Conservation (phyloP, 2,888 invertebrate species). For the Koerneria pararmatus region DNA sequence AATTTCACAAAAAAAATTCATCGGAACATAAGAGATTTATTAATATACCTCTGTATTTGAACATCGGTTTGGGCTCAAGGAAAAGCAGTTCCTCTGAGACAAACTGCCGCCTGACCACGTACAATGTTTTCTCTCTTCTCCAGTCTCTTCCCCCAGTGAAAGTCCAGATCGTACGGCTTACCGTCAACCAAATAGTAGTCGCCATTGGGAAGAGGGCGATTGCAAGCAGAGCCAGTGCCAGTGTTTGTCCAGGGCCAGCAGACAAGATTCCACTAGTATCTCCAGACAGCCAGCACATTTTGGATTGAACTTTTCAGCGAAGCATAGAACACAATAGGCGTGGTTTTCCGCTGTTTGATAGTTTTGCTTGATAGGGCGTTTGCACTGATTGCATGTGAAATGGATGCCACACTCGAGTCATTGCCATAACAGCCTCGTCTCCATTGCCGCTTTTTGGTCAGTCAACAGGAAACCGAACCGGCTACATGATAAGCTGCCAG, state of each 20-base stretch:
- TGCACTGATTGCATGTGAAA: conserved; percentile 93
- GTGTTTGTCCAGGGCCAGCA: conserved; percentile 54
- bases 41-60: too few species aligned
- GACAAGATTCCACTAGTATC: conserved; percentile 53
- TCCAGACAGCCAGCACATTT: conserved; percentile 56
- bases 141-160: conserved; percentile 51
- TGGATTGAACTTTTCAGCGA: conserved; percentile 54
- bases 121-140: conserved; percentile 32
- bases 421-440: conserved; percentile 65
- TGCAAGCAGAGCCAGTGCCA: conserved; percentile 57
- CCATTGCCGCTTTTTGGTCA: too few species aligned
- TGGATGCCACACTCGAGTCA: conserved; percentile 97
- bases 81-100: too few species aligned
- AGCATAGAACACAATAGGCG: conserved; percentile 55
- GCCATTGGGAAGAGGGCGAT: conserved; percentile 51
- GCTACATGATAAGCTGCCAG: too few species aligned
- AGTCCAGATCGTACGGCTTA: conserved; percentile 57
- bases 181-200: conserved; percentile 55
- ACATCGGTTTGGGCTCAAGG: too few species aligned
- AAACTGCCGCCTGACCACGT: too few species aligned
- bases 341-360: conserved; percentile 53
- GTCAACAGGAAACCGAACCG: too few species aligned
- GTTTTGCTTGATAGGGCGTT: conserved; percentile 55
- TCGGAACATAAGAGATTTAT: too few species aligned
- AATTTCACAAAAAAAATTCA: too few species aligned